phyloP scores from a whole-genome alignment of 2,888 invertebrate genomes.

The Ariolimax columbianus region DNA sequence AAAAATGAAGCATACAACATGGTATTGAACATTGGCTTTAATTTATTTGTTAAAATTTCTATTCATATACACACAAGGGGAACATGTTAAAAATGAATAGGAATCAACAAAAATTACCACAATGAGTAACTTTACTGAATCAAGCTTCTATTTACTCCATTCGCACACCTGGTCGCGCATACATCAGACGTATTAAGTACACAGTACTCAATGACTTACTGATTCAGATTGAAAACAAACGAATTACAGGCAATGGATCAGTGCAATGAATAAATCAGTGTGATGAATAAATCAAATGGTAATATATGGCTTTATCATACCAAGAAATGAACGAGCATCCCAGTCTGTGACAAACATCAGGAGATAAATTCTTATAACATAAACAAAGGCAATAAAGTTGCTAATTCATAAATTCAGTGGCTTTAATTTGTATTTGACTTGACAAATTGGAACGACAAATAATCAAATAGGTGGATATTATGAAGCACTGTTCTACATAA shows the following conservation, averaged over 20 bases:
- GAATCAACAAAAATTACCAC: background rate
- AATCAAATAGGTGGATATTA: too few species aligned
- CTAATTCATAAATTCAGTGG: background rate
- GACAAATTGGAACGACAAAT: too few species aligned
- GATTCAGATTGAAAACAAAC: background rate
- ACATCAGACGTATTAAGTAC: slow-evolving; percentile 24
- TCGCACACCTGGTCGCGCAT: background rate
- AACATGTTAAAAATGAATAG: slow-evolving; percentile 12
- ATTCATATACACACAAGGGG: slow-evolving; percentile 25
- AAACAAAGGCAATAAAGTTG: background rate
- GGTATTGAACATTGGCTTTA: background rate
- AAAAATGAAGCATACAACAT: background rate
- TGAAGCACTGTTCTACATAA: too few species aligned
- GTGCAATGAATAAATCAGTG: background rate
- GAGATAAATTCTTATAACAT: background rate
- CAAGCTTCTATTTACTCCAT: background rate
- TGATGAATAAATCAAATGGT: too few species aligned
- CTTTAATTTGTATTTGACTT: background rate
- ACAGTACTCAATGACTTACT: slow-evolving; percentile 29
- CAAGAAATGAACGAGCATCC: background rate
- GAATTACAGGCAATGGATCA: background rate
- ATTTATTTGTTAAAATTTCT: slow-evolving; percentile 22
- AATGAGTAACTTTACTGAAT: slow-evolving; percentile 2
- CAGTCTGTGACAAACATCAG: background rate
- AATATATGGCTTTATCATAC: background rate